These are phyloP conservation scores for Drosophila meridiana DNA, from an alignment of 2,888 invertebrate species.

Conservation along the genomic window DNA sequence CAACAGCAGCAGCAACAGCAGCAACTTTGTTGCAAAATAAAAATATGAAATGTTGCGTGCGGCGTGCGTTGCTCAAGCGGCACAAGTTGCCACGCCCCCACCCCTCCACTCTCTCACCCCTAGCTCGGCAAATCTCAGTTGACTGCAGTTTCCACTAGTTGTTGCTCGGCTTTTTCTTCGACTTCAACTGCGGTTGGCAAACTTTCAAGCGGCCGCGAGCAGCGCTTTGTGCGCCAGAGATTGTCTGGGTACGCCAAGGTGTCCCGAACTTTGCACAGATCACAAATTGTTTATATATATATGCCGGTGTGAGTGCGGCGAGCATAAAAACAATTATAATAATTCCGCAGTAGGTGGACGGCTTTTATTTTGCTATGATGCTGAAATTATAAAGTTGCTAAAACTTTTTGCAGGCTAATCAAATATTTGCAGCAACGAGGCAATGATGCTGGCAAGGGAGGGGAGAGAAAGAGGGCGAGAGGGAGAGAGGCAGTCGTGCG, in stretches of 20 bases:
- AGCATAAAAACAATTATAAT: constrained; percentile 53
- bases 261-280: constrained; percentile 19
- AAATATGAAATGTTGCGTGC: constrained; percentile 43
- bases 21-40: constrained; percentile 53
- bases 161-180: constrained; percentile 15
- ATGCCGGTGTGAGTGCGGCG: background rate
- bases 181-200: constrained; percentile 57
- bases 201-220: constrained; percentile 36
- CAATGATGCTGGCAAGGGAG: background rate
- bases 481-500: constrained; percentile 60
- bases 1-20: constrained; percentile 35
- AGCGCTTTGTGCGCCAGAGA: constrained; percentile 11
- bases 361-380: constrained; percentile 15
- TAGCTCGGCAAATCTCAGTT: constrained; percentile 40
- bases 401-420: constrained; percentile 72
- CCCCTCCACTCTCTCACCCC: background rate
- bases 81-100: constrained; percentile 19
- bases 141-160: constrained; percentile 48
- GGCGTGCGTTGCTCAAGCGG: constrained; percentile 17
- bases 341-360: constrained; percentile 27
- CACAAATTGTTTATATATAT: constrained; percentile 16
- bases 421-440: constrained; percentile 74
- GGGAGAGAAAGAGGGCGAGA: background rate
- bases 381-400: constrained; percentile 65
- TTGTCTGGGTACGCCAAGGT: constrained; percentile 21